Evolutionary conservation across 1,140 invertebrate genomes (phyloP), one percentile per base, ranked within the genome.

Genomic region (Lasioglossum baleicum): DNA sequence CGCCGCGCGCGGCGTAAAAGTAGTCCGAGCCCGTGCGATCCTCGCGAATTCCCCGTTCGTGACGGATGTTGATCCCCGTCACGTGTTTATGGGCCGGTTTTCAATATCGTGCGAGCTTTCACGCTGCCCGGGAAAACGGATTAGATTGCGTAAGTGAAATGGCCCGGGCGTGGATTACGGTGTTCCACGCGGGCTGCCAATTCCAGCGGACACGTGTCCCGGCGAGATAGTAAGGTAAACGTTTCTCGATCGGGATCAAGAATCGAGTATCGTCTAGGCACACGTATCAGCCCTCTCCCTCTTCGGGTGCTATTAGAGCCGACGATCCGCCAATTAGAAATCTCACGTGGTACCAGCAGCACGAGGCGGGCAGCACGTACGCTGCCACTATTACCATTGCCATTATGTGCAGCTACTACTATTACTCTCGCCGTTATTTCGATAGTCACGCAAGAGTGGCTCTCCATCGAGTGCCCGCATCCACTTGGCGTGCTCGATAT

Each of bases 251-350:
- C 69, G 26, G 10, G 58, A 85, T 76, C 69, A 35, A 42, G 68
- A 81, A 84, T 84, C 71, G 72, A 67, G 68, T 74, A 66, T 85
- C 67, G 74, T 72, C 56, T n/a, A 53, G 40, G 20, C 81, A 65
- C 51, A 71, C 53, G 82, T 72, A 81, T 84, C 73, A 31, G 64
- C 51, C 75, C 63, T 35, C 35, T 26, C 35, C 35, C 35, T 3
- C 76, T 74, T 87, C 69, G 70, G 70, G 75, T 64, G 48, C 75
- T 60, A 87, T 83, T 87, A 82, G 73, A 77, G 80, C 51, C 83
- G 78, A 85, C 78, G 71, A 87, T 87, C 71, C 75, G 67, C 72
- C 80, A 87, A 83, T 87, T 87, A 87, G 85, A 87, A 84, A 84
- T 77, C 83, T 83, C 68, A 31, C 81, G 72, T 72, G 60, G 48